Percentiles rank a stretch among this genome's conserved stretches.
Evolutionary conservation across 53 echinoderm and acorn worm species (phyloP).

Genomic region (Pentamera pediparva): DNA sequence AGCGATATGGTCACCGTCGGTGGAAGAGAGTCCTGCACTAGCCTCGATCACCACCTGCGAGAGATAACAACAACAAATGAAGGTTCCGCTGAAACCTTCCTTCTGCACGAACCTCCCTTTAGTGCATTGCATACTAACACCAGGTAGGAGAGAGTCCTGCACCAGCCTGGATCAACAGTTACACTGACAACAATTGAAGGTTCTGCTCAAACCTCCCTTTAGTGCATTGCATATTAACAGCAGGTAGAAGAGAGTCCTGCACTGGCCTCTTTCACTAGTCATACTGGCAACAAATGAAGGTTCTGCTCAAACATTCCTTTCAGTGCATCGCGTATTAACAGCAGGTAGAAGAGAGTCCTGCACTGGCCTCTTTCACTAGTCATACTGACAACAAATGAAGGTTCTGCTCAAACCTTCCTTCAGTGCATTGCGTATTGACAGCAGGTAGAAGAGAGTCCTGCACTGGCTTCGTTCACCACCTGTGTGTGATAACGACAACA

Average conservation of each 20-base stretch:
- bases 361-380: constrained; percentile 65
- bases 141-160: constrained; percentile 16
- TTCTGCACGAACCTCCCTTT: too few relatives aligned
- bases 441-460: neutral
- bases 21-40: constrained; percentile 39
- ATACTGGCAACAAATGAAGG: neutral
- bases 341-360: constrained; percentile 7
- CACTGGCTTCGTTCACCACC: too few relatives aligned
- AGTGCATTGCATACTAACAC: neutral
- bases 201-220: too few relatives aligned
- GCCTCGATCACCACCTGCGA: constrained; percentile 68
- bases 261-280: constrained; percentile 66
- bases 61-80: neutral
- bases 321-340: neutral
- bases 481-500: too few relatives aligned
- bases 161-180: constrained; percentile 71
- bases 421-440: neutral
- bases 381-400: constrained; percentile 11
- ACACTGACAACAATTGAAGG: neutral
- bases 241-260: constrained; percentile 17
- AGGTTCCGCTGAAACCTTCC: too few relatives aligned
- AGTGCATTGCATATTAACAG: neutral
- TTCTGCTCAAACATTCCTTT: too few relatives aligned
- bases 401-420: too few relatives aligned
- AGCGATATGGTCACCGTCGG: constrained; percentile 51